Percentiles rank a stretch among this genome's conserved stretches.
Evolutionary conservation across 2,113 vertebrate genomes (phyloP).

Genomic region (Ifrita kowaldi): DNA sequence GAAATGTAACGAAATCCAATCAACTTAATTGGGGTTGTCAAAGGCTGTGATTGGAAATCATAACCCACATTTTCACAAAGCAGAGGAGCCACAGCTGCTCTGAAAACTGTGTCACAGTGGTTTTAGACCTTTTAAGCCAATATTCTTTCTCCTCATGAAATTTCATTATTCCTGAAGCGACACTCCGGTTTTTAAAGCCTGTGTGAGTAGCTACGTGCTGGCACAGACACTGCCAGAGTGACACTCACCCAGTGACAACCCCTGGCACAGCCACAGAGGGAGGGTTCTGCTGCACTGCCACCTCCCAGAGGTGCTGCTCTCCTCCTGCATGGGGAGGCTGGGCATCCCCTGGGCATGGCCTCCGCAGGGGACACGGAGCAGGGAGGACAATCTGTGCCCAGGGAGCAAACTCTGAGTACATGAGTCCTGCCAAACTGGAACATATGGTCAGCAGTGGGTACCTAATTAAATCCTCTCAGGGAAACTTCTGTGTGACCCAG

Average conservation of each 20-base stretch:
- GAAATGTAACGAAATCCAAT: neutral
- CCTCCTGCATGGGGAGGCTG: neutral
- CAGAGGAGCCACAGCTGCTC: neutral
- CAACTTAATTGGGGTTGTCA: neutral
- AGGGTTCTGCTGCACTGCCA: neutral
- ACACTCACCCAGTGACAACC: neutral
- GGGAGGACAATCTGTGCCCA: neutral
- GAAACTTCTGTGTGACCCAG: neutral
- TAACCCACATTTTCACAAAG: neutral
- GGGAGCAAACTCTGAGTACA: accelerated
- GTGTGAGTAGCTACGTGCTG: neutral
- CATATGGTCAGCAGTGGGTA: neutral
- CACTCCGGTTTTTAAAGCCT: neutral
- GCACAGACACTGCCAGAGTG: neutral
- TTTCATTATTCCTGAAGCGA: neutral
- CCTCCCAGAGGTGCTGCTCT: neutral
- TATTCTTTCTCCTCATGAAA: neutral
- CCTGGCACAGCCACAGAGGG: neutral
- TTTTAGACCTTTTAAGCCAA: neutral
- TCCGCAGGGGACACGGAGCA: accelerated
- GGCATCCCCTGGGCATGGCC: neutral
- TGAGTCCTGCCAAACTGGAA: neutral
- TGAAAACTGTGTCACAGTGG: neutral
- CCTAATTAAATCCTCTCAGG: neutral
- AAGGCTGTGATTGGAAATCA: neutral